Evolutionary conservation across 2,888 invertebrate genomes (phyloP).

Genomic region (Aquatica leii): DNA sequence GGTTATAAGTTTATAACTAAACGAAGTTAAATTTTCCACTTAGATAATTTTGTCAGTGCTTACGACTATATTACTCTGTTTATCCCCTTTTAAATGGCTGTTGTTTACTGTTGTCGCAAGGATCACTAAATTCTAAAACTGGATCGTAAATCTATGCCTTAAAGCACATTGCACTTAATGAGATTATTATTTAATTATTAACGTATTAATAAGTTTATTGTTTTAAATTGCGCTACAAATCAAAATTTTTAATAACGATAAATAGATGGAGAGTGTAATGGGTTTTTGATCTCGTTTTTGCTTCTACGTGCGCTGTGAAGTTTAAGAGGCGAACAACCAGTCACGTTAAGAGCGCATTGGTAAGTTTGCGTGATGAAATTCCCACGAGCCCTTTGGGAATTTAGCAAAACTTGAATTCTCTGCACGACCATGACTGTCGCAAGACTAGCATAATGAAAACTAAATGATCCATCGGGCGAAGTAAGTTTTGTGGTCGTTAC

Average conservation of each 20-base stretch:
- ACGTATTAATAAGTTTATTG: no score
- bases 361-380: slow-evolving; percentile 40
- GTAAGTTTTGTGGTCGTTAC: slow-evolving; percentile 22
- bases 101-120: slow-evolving; percentile 2
- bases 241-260: no score
- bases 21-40: slow-evolving; percentile 9
- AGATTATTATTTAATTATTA: background rate
- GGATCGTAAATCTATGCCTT: background rate
- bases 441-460: slow-evolving; percentile 39
- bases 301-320: no score
- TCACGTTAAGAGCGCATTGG: slow-evolving; percentile 24
- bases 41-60: slow-evolving; percentile 3
- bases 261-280: no score
- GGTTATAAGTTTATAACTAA: slow-evolving; percentile 9
- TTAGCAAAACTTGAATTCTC: slow-evolving; percentile 34
- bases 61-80: slow-evolving; percentile 4
- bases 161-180: background rate
- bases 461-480: slow-evolving; percentile 38
- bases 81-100: slow-evolving; percentile 4
- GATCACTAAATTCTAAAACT: background rate
- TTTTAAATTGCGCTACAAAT: no score
- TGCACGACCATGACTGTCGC: slow-evolving; percentile 38
- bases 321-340: no score
- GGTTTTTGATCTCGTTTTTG: no score
- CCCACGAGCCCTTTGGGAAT: slow-evolving; percentile 37